phyloP scores from a whole-genome alignment of 2,113 vertebrate species.

The Quiscalus mexicanus region DNA sequence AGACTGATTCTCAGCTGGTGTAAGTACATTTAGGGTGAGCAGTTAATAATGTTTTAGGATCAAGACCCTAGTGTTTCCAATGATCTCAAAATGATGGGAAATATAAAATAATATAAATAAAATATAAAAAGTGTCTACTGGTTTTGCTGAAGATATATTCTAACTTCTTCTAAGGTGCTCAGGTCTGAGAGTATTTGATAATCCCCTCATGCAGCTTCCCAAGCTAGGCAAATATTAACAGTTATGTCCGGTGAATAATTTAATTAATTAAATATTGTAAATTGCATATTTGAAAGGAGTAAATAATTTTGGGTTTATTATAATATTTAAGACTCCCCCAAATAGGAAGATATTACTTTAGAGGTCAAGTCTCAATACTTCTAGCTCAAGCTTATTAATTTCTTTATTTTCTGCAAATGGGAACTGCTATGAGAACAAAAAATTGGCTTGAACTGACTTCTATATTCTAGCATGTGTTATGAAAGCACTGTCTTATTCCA shows the following conservation, averaged over 20 bases:
- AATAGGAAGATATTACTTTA: background rate
- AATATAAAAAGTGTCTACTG: background rate
- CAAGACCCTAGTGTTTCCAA: background rate
- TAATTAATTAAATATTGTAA: background rate
- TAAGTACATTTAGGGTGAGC: background rate
- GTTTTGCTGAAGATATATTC: background rate
- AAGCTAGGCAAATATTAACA: background rate
- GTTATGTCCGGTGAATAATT: background rate
- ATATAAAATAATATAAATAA: no score
- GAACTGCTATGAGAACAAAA: constrained; percentile 11
- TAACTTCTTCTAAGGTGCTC: background rate
- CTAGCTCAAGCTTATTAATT: background rate
- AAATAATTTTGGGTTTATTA: background rate
- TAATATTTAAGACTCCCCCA: background rate
- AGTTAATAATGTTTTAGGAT: background rate
- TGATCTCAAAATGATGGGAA: background rate
- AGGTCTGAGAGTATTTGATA: background rate
- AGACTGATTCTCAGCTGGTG: background rate
- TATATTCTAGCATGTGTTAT: background rate
- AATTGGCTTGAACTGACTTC: background rate
- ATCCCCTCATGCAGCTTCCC: background rate
- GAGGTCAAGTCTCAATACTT: background rate
- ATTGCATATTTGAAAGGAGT: background rate
- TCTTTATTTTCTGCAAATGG: background rate
- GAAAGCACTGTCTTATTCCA: constrained; percentile 19